Conservation (phyloP, 2,888 invertebrate genomes). For the Drosophila nigritarsus region DNA sequence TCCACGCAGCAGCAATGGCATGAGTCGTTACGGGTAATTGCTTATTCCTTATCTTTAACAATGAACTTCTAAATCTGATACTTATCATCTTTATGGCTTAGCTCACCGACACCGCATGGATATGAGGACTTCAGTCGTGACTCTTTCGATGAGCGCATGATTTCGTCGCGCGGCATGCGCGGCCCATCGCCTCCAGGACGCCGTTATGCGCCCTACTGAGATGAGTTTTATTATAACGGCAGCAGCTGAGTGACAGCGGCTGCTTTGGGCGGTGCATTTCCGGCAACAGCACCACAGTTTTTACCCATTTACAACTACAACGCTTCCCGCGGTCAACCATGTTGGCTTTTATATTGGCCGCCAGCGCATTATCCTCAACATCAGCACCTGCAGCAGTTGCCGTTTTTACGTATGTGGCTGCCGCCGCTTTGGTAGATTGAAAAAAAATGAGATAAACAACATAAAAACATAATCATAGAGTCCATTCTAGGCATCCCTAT, state of each 20-base stretch:
- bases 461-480: constrained; percentile 33
- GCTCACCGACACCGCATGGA: constrained; percentile 86
- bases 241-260: constrained; percentile 68
- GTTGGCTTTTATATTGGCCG: constrained; percentile 64
- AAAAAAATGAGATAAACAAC: constrained; percentile 31
- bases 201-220: constrained; percentile 93
- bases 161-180: constrained; percentile 87
- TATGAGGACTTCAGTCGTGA: constrained; percentile 95
- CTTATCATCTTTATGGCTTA: constrained; percentile 5
- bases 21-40: constrained; percentile 84
- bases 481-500: constrained; percentile 42
- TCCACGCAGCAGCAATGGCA: constrained; percentile 86
- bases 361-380: constrained; percentile 32
- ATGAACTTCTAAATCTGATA: not conserved
- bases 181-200: constrained; percentile 93
- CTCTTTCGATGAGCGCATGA: constrained; percentile 92
- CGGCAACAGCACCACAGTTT: constrained; percentile 40
- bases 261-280: constrained; percentile 39
- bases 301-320: constrained; percentile 41
- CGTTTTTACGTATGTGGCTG: constrained; percentile 59
- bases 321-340: constrained; percentile 21
- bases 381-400: constrained; percentile 45
- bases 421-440: constrained; percentile 49
- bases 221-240: constrained; percentile 83
- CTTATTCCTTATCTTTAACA: not conserved